Conservation (phyloP, 2,113 vertebrate species). For the Eptatretus burgeri region DNA sequence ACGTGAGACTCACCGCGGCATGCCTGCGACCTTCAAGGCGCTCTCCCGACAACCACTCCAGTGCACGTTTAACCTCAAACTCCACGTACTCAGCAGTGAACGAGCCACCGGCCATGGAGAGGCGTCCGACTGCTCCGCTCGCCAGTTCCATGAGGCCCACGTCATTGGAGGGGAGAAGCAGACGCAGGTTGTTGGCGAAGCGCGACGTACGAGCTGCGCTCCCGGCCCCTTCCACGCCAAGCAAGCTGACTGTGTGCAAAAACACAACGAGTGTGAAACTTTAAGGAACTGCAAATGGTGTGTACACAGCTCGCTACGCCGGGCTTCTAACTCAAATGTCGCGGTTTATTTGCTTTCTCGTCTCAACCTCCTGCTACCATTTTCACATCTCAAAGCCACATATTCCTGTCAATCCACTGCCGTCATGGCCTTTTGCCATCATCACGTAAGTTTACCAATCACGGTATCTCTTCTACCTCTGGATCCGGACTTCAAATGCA, state of each 20-base stretch:
- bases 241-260: constrained; percentile 43
- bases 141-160: constrained; percentile 58
- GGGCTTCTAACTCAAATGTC: no score
- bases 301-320: no score
- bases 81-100: constrained; percentile 95
- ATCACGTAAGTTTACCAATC: no score
- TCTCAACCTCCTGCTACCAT: no score
- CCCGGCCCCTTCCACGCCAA: constrained; percentile 62
- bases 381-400: no score
- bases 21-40: constrained; percentile 77
- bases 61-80: constrained; percentile 86
- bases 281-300: no score
- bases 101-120: constrained; percentile 87
- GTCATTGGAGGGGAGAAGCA: constrained; percentile 79
- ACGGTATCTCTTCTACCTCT: no score
- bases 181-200: constrained; percentile 86
- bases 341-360: no score
- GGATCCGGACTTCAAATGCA: no score
- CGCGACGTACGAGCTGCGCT: constrained; percentile 80
- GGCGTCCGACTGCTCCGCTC: constrained; percentile 55
- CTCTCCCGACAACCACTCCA: constrained; percentile 90
- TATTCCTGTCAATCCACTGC: no score
- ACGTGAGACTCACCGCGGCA: constrained; percentile 37
- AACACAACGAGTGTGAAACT: constrained; percentile 8
- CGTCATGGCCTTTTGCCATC: no score